phyloP scores from a whole-genome alignment of 2,113 vertebrate species.

The Triplophysa tibetana region DNA sequence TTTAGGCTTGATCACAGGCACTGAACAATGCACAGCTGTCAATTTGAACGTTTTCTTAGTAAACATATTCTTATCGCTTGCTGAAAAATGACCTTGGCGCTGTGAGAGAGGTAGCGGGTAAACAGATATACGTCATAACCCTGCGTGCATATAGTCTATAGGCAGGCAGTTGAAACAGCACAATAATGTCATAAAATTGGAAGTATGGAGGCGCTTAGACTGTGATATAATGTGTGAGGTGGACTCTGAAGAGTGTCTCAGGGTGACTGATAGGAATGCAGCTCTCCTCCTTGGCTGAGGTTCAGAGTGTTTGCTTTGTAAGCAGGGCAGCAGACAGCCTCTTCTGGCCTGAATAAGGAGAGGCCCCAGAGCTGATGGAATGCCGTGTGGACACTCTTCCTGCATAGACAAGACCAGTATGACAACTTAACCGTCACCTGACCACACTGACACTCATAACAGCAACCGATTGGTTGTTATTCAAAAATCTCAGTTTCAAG shows the following conservation, averaged over 20 bases:
- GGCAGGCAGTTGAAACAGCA: not conserved
- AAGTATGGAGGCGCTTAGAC: not conserved
- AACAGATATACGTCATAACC: no score
- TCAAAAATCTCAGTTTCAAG: not conserved
- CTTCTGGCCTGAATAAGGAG: slow-evolving; percentile 60
- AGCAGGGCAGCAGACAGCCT: slow-evolving; percentile 52
- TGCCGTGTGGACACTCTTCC: slow-evolving; percentile 32
- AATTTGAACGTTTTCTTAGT: no score
- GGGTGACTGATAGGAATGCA: slow-evolving; percentile 64
- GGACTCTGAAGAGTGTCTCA: slow-evolving; percentile 28
- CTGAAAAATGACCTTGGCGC: no score
- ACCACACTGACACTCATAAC: not conserved
- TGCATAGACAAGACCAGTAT: slow-evolving; percentile 35
- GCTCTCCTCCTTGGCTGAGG: slow-evolving; percentile 59
- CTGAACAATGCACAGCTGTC: no score
- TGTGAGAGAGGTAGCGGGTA: no score
- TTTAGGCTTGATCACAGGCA: no score
- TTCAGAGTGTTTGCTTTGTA: slow-evolving; percentile 64
- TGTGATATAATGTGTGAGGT: slow-evolving; percentile 1
- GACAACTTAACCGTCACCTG: slow-evolving; percentile 50
- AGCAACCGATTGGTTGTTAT: not conserved
- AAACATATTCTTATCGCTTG: no score
- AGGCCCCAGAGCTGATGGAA: slow-evolving; percentile 60
- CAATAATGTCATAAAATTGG: slow-evolving; percentile 1
- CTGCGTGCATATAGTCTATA: no score